phyloP scores from a whole-genome alignment of 1,140 invertebrate species.

The Diachasma alloeum region DNA sequence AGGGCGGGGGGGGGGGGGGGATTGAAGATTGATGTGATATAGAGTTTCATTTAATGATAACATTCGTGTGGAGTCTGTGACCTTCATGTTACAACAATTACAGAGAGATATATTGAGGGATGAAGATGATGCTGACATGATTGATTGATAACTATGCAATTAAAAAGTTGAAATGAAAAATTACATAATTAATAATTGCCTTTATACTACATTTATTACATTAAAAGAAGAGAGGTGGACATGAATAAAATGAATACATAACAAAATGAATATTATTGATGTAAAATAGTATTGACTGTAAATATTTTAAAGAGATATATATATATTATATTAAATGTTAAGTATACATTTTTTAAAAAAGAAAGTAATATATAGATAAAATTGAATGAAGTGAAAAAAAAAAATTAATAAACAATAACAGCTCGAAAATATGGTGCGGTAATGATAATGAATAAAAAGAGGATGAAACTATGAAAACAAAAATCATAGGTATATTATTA shows the following conservation, averaged over 20 bases:
- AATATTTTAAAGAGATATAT: constrained; percentile 60
- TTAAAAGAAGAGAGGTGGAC: background rate
- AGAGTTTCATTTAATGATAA: no score
- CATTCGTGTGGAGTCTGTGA: no score
- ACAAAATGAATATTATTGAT: constrained; percentile 52
- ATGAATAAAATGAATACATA: constrained; percentile 43
- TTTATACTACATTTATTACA: constrained; percentile 52
- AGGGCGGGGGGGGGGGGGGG: background rate
- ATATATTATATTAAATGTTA: constrained; percentile 60
- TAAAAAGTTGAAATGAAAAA: constrained; percentile 39
- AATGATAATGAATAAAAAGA: background rate
- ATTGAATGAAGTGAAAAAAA: constrained; percentile 45
- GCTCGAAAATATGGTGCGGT: background rate
- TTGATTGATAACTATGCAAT: background rate
- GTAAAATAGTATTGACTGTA: constrained; percentile 62
- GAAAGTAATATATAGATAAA: constrained; percentile 66
- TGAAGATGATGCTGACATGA: background rate
- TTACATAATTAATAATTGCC: constrained; percentile 62
- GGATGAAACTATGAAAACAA: constrained; percentile 26
- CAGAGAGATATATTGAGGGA: background rate
- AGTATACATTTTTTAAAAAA: constrained; percentile 65
- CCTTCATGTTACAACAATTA: background rate
- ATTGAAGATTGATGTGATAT: background rate
- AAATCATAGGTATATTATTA: constrained; percentile 59
- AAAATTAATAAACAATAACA: background rate